Base-by-base conservation (phyloP, 2,888 invertebrate species). In the Brachypterus glaber region DNA sequence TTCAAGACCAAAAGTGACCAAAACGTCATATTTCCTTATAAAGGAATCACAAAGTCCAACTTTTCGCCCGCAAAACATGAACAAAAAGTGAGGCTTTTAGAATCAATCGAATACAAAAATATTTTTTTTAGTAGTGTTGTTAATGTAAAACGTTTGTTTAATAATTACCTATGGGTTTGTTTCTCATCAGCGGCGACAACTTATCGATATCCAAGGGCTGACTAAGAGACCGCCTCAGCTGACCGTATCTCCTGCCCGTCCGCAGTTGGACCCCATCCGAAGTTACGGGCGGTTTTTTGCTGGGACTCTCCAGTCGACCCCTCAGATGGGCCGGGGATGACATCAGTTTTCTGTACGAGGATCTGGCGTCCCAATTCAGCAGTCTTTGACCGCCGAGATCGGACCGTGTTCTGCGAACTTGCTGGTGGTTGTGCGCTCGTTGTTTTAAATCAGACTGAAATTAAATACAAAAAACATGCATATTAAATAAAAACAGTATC, bases 151-250 rank as follows among this genome's bases (percentile, higher is more conserved):
- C n/a, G n/a, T n/a, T n/a, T n/a, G n/a, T n/a, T n/a, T n/a, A n/a
- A n/a, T n/a, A 38, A 47, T 55, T 54, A 71, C 71, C 70, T 60
- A 66, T 58, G 41, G 68, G 65, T 64, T 70, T 71, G 40, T 68
- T 64, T 53, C 70, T 64, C 68, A 73, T 68, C 43, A 73, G 53
- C 11, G 74, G 73, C 37, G 73, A 73, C 47, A 74, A 59, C 57
- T 73, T 73, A 56, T 74, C 73, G 50, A 74, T 71, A 55, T 75
- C 76, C 50, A 75, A 60, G 43, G 82, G 81, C 54, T 82, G 82
- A 57, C 81, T 81, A 30, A 79, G 68, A n/a, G 82, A 82, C 44
- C 82, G 46, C 29, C 65, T 51, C 26, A 66, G 51, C 33, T 61
- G 60, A 3, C 62, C 60, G 30, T 58, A 48, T 9, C 51, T 46